Base-by-base conservation (phyloP, 2,113 vertebrate species). In the Pholis gunnellus region DNA sequence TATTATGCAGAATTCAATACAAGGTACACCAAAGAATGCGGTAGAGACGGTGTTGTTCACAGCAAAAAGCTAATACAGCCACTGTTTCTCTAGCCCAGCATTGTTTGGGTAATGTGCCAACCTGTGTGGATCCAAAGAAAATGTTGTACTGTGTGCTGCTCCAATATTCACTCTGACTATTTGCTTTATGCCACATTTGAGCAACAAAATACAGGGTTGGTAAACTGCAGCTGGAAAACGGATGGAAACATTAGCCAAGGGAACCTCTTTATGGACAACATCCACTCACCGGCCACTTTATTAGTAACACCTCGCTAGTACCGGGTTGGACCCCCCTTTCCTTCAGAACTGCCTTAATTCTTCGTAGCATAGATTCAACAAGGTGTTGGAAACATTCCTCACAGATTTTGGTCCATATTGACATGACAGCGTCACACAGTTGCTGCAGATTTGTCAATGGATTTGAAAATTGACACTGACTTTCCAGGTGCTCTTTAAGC, bases 181-280 rank as follows among this genome's bases (percentile, higher is more conserved):
- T 74, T 82, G 9, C 50, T 71, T 77, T 18, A 42, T 71, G n/a
- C 38, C 59, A 81, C 44, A 38, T 61, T 78, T 52, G 14, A 50
- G 22, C 15, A 38, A 38, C 56, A 57, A 20, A 71, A 46, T 29
- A 68, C 57, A 77, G 34, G 31, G 10, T 25, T 22, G 17, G 36
- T 22, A 29, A 18, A 71, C 38, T 25, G 7, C 68, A 29, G 29
- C 77, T 44, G 22, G 22, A 74, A 61, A 18, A 56, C 25, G 15
- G 34, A 44, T 56, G 34, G 14, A 67, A n/a, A 29, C 34, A 66
- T 31, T 29, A 65, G 25, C n/a, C 27, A 69, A 73, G 25, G 27
- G 0, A 31, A 50, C 5, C 72, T 15, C 46, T 69, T 74, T 5
- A 31, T 15, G 46, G 38, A 15, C 22, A 40, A 6, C 31, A 31